A percentile compares a stretch with the other conserved stretches of the same genome.
Evolutionary conservation across 2,797 vertebrate genomes (phyloP).

Genomic region (Nyctibius grandis): DNA sequence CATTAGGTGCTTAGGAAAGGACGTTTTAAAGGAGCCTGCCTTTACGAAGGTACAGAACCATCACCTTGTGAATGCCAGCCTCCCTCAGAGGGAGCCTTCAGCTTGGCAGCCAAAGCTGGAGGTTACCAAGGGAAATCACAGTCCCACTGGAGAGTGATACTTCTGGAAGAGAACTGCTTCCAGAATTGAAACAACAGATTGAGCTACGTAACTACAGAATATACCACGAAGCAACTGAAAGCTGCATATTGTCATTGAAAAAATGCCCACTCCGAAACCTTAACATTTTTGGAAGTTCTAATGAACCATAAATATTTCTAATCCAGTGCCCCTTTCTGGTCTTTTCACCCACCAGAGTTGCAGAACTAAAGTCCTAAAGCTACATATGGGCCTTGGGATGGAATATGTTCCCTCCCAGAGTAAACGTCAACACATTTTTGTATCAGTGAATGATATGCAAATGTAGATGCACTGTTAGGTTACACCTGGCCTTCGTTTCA

Average conservation of each 20-base stretch:
- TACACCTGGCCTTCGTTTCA: background rate
- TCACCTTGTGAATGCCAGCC: background rate
- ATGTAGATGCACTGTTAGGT: background rate
- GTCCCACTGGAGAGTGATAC: accelerated
- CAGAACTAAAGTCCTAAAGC: background rate
- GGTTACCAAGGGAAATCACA: background rate
- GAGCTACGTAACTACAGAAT: background rate
- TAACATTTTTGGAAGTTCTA: background rate
- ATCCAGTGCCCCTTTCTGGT: background rate
- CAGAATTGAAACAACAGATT: background rate
- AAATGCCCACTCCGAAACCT: background rate
- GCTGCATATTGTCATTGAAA: background rate
- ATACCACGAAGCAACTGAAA: accelerated
- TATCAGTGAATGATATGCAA: background rate
- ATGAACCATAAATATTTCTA: background rate
- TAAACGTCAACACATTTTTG: accelerated
- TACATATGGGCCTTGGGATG: accelerated
- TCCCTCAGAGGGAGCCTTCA: background rate
- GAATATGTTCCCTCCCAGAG: background rate
- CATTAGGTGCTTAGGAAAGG: background rate
- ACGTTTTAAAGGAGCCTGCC: background rate
- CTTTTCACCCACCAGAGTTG: background rate
- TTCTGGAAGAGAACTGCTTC: background rate
- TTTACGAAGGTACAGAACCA: background rate
- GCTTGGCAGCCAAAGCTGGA: background rate